Base-by-base conservation (phyloP, 2,888 invertebrate species). In the Siphonodentalium dalli region DNA sequence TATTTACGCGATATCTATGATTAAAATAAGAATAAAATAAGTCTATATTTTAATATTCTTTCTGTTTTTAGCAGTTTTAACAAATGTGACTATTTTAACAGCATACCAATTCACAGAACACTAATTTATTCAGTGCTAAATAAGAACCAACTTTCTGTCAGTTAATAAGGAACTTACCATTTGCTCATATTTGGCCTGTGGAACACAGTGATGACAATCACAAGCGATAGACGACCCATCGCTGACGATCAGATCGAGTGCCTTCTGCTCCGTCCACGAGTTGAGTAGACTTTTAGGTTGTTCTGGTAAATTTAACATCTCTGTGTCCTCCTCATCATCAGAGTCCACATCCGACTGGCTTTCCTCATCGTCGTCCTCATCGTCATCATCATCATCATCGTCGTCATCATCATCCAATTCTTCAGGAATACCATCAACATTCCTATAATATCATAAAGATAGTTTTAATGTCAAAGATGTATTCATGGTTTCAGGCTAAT, bases 131-230 rank as follows among this genome's bases (percentile, higher is more conserved):
- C n/a, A n/a, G 13, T 24, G 5, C 15, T 34, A 5, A 7, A 7
- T 34, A 6, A 33, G 18, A 33, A 4, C 33, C n/a, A 5, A 33
- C n/a, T n/a, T n/a, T n/a, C n/a, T n/a, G n/a, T n/a, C 2, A n/a
- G 35, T 5, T 20, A 2, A 38, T 38, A 15, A 33, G 7, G 11
- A 40, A 45, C 57, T 58, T 52, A 65, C 67, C 63, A 70, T 61
- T 57, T 71, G 67, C 57, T 73, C 71, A 24, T 70, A 49, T 48
- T 71, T 68, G 9, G 72, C 66, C 57, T 72, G 71, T 7, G 65
- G 58, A 5, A 72, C 66, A 66, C 74, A 76, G 47, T 75, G 76
- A 51, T 68, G 71, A 65, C 75, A 76, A 61, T 70, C 74, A 67
- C 76, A 76, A 48, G 60, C 66, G 24, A 68, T 66, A 0, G 55